These are phyloP conservation scores for Pygocentrus nattereri DNA, from an alignment of 2,797 vertebrate genomes.

Conservation along the genomic window DNA sequence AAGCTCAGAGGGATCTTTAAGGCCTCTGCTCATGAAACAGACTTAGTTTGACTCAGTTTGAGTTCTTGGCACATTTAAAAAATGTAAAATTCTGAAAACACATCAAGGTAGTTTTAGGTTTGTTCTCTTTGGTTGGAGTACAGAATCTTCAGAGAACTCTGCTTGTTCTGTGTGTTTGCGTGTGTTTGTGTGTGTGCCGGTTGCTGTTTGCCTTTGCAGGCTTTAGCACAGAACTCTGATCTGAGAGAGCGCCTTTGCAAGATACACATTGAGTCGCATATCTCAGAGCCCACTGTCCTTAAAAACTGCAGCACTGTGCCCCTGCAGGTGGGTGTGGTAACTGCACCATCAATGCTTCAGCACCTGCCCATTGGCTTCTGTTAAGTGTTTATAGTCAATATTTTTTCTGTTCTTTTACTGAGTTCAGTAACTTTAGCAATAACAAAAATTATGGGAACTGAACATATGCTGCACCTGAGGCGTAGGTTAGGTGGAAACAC, in stretches of 20 bases:
- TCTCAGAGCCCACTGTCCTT: constrained; percentile 87
- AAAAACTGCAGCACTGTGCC: constrained; percentile 86
- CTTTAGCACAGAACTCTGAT: constrained; percentile 95
- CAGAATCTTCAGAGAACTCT: not conserved
- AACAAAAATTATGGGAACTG: no score
- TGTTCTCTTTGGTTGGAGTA: not conserved
- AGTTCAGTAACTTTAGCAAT: no score
- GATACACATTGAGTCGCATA: constrained; percentile 94
- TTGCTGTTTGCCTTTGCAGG: constrained; percentile 80
- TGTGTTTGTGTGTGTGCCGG: constrained; percentile 52
- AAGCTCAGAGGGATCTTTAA: not conserved
- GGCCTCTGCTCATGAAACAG: not conserved
- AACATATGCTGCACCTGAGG: no score
- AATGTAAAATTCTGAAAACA: not conserved
- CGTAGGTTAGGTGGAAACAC: no score
- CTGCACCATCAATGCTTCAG: constrained; percentile 47
- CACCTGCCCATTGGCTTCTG: not conserved
- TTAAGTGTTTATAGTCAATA: not conserved
- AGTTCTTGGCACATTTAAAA: not conserved
- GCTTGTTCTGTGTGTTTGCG: not conserved
- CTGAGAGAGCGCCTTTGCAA: constrained; percentile 94
- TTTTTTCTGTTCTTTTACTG: not conserved
- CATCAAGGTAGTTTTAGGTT: not conserved
- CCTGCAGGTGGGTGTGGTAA: constrained; percentile 89
- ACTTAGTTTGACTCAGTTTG: not conserved